Evolutionary conservation across 2,797 vertebrate species (phyloP).

Genomic region (Peromyscus aztecus): DNA sequence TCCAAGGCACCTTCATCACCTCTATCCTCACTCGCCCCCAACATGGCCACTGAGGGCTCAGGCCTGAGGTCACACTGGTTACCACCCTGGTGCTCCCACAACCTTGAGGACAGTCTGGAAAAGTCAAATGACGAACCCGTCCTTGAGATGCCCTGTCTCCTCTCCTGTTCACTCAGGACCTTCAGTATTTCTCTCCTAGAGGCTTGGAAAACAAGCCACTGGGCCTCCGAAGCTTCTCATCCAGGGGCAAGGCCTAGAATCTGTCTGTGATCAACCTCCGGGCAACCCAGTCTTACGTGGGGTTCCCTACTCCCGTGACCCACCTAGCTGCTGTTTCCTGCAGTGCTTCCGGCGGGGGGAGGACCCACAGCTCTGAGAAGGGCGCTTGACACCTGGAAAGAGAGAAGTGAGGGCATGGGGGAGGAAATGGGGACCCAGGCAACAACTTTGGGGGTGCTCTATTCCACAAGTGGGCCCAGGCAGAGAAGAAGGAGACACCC

Average conservation of each 20-base stretch:
- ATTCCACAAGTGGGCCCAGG: neutral
- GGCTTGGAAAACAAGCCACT: neutral
- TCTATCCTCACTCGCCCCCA: neutral
- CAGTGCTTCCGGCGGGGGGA: slow-evolving; percentile 62
- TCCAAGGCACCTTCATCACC: neutral
- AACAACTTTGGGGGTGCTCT: neutral
- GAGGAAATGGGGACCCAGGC: neutral
- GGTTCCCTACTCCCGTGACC: neutral
- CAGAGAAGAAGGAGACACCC: neutral
- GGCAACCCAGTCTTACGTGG: neutral
- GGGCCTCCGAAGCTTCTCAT: neutral
- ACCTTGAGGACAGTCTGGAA: neutral
- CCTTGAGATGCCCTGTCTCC: neutral
- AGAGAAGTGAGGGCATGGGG: neutral
- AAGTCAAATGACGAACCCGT: neutral
- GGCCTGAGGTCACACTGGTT: neutral
- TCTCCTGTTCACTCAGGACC: neutral
- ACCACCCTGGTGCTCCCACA: neutral
- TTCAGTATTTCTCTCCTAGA: neutral
- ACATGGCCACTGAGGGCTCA: neutral
- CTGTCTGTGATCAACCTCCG: neutral
- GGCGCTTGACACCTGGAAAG: slow-evolving; percentile 74
- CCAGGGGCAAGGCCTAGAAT: neutral
- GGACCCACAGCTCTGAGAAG: slow-evolving; percentile 60
- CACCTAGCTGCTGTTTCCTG: slow-evolving; percentile 72